Evolutionary conservation across 2,888 invertebrate species (phyloP).

Genomic region (Drosophila atripex): DNA sequence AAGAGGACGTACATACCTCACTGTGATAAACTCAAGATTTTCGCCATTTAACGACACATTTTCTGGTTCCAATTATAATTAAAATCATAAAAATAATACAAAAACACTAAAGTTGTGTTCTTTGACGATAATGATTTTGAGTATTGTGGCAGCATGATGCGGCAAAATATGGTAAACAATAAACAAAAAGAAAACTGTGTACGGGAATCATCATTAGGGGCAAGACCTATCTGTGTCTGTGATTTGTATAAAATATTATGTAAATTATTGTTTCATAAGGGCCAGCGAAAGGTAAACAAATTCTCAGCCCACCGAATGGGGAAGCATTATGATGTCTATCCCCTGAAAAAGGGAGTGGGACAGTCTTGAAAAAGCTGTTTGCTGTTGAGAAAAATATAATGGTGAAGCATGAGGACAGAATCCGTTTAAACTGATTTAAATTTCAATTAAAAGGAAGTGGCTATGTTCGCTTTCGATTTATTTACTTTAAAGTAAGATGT

Average conservation of each 20-base stretch:
- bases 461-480: background rate
- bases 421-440: background rate
- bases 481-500: too few species aligned
- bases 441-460: background rate
- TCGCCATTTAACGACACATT: background rate
- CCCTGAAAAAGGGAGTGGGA: constrained; percentile 14
- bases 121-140: constrained; percentile 62
- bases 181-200: constrained; percentile 56
- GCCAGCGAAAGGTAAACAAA: constrained; percentile 49
- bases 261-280: constrained; percentile 71
- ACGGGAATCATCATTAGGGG: constrained; percentile 5
- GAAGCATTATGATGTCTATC: constrained; percentile 75
- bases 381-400: constrained; percentile 29
- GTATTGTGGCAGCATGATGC: constrained; percentile 71
- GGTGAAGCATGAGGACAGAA: background rate
- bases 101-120: constrained; percentile 19
- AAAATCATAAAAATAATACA: background rate
- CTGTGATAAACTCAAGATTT: too few species aligned
- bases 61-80: background rate
- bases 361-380: constrained; percentile 10
- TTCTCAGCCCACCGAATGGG: constrained; percentile 76
- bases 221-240: constrained; percentile 51
- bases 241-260: constrained; percentile 73
- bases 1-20: too few species aligned
- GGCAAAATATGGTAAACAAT: constrained; percentile 60